phyloP scores from a whole-genome alignment of 2,888 invertebrate genomes.

The Polylopha cassiicola region DNA sequence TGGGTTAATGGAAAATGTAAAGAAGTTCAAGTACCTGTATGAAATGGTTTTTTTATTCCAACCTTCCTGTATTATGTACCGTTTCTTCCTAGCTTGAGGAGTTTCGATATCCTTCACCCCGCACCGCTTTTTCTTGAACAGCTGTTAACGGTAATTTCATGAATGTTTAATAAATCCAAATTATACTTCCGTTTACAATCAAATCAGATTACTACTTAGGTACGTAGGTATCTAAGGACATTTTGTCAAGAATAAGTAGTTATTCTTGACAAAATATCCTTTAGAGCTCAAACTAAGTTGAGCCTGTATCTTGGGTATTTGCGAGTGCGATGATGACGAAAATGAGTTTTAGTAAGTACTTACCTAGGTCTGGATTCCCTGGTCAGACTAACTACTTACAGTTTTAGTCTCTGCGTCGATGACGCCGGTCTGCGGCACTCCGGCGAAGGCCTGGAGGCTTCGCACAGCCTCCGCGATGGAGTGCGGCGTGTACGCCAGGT shows the following conservation, averaged over 20 bases:
- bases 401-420: slow-evolving; percentile 80
- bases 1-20: not conserved
- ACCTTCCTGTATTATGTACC: slow-evolving; percentile 80
- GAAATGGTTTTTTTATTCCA: slow-evolving; percentile 83
- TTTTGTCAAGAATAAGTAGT: too few species aligned
- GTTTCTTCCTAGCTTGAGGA: slow-evolving; percentile 54
- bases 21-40: slow-evolving; percentile 77
- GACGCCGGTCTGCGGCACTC: slow-evolving; percentile 81
- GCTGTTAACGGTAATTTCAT: too few species aligned
- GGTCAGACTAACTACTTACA: slow-evolving; percentile 62
- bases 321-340: too few species aligned
- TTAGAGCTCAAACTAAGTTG: too few species aligned
- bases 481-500: slow-evolving; percentile 78
- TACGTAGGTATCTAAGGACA: too few species aligned
- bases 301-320: too few species aligned
- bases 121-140: slow-evolving; percentile 81
- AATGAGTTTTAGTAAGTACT: too few species aligned
- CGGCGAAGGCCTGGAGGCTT: slow-evolving; percentile 84
- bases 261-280: too few species aligned
- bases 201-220: too few species aligned
- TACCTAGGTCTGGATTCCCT: too few species aligned
- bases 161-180: too few species aligned
- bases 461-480: slow-evolving; percentile 80
- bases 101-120: slow-evolving; percentile 82
- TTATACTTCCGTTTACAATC: too few species aligned